Conservation (phyloP, 1,140 invertebrate genomes). For the Solen grandis region DNA sequence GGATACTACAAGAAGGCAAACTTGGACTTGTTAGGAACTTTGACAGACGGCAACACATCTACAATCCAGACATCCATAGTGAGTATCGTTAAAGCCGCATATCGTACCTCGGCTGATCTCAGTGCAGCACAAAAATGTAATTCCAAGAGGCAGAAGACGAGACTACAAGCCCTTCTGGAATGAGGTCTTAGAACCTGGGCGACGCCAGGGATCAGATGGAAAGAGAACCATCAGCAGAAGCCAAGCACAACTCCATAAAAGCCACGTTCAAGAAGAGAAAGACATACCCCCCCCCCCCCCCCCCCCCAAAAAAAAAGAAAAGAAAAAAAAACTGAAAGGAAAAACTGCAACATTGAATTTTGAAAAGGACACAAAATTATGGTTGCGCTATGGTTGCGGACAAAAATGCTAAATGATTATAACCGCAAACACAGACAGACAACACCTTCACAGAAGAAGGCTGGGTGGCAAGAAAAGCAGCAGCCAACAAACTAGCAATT, state of each 20-base stretch:
- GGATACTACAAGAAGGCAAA: no score
- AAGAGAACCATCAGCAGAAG: background rate
- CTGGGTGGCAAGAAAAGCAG: no score
- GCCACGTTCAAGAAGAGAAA: background rate
- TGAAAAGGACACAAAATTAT: background rate
- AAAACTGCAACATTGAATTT: background rate
- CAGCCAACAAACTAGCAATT: no score
- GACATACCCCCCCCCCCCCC: no score
- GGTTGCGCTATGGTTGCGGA: background rate
- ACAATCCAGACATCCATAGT: background rate
- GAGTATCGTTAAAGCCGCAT: background rate
- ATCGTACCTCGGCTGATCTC: background rate
- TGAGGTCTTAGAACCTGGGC: background rate
- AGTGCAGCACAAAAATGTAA: background rate
- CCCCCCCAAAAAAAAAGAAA: no score
- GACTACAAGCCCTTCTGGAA: background rate
- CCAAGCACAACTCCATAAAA: background rate
- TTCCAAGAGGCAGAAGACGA: conserved; percentile 14
- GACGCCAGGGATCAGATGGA: conserved; percentile 19
- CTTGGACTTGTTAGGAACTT: background rate
- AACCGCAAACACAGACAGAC: no score
- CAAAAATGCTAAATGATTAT: conserved; percentile 10
- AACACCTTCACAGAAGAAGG: no score
- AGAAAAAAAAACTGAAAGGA: no score
- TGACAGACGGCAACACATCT: background rate